phyloP scores from a whole-genome alignment of 2,888 invertebrate species.

The Catocala sponsa region DNA sequence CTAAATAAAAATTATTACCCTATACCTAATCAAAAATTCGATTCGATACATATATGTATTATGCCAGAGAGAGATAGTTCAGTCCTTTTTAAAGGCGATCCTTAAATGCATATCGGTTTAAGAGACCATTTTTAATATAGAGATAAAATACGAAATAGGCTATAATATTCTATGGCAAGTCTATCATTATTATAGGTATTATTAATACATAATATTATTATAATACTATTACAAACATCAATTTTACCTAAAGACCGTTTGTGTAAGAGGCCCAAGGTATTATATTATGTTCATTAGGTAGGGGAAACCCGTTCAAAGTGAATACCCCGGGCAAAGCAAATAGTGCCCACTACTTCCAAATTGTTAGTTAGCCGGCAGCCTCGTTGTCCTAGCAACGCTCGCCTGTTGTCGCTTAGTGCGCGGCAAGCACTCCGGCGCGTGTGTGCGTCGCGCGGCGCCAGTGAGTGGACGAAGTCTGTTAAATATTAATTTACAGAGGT shows the following conservation, averaged over 20 bases:
- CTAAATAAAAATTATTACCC: slow-evolving; percentile 45
- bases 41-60: slow-evolving; percentile 33
- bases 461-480: no score
- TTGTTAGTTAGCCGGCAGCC: no score
- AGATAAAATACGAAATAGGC: slow-evolving; percentile 4
- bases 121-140: background rate
- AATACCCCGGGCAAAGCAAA: no score
- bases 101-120: slow-evolving; percentile 8
- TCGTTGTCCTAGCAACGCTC: no score
- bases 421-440: no score
- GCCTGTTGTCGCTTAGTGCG: no score
- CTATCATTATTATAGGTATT: background rate
- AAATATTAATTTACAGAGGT: no score
- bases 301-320: no score
- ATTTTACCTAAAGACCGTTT: background rate
- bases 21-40: slow-evolving; percentile 35
- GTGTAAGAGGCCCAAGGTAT: slow-evolving; percentile 2
- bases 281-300: no score
- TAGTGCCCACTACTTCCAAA: no score
- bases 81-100: slow-evolving; percentile 20
- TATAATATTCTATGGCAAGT: slow-evolving; percentile 13
- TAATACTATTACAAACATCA: slow-evolving; percentile 2
- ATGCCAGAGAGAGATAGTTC: slow-evolving; percentile 49
- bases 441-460: no score
- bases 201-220: background rate